Evolutionary conservation across 2,797 vertebrate genomes (phyloP), one percentile per base, ranked within the genome.

Genomic region (Phoxinus dragarum): DNA sequence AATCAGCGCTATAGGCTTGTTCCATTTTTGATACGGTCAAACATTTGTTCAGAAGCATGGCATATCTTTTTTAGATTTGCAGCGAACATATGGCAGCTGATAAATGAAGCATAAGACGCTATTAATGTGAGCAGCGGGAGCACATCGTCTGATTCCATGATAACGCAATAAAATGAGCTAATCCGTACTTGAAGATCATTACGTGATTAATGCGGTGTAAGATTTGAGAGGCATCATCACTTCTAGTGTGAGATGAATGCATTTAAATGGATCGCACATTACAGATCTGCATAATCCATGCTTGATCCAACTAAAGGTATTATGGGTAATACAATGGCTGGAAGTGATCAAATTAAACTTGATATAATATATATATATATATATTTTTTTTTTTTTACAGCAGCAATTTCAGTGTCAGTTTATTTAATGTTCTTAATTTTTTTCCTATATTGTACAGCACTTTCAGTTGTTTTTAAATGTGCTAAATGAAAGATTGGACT

Each of bases 121-220:
- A 72, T 84, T 84, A 86, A 81, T 77, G 69, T 49, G 8, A 84
- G 80, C 38, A 21, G 61, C 86, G 61, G 68, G 42, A 71, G 86
- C 74, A 82, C 90, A 78, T 92, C 92, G 89, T 89, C 89, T 89
- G 90, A 92, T 91, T 89, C 86, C 81, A 84, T n/a, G 27, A 81
- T 74, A 76, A 52, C 34, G 61, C 47, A 81, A 75, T 54, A 69
- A 84, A 47, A 74, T 38, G 40, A 34, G 1, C 42, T 81, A 64
- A 68, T 69, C 40, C 54, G 21, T 75, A 71, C 64, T 56, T 36
- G 49, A 81, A 85, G 34, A 54, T 78, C 59, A 68, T 73, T 64
- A 68, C 27, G 42, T 82, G 80, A 75, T 87, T 85, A 85, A 87
- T 87, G 75, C 23, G 12, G 5, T 6, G 44, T 31, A 47, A 27